Evolutionary conservation across 2,888 invertebrate genomes (phyloP), one percentile per base, ranked within the genome.

Genomic region (Acrocera orbiculus): DNA sequence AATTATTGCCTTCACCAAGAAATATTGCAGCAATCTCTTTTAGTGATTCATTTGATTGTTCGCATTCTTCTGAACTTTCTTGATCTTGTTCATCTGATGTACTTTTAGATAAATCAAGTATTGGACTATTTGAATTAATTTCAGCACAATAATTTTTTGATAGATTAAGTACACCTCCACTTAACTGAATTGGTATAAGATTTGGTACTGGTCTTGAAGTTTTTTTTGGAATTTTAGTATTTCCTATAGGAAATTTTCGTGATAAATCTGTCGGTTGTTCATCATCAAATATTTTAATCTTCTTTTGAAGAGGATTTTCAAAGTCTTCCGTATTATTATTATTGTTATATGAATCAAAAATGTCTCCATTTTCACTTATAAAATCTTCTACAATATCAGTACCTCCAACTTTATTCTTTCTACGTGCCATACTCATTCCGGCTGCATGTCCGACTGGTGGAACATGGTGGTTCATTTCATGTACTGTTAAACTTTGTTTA

Each of bases 401-500:
- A 54, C 78, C 79, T 40, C 79, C 79, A 49, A 79, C 78, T 53
- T 78, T 76, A 58, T 78, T 76, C 47, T 76, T 70, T 32, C 79
- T 69, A 16, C 72, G 63, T 2, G 66, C 64, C 44, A 65, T 62
- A 39, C 63, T 64, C 46, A 67, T 59, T 35, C 66, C 67, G 9
- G 54, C 56, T 2, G 56, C 57, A 53, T 76, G 76, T 27, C 80
- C 80, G 44, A 76, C 76, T 10, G 80, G 75, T 40, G 81, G 80
- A 48, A 78, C 75, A 62, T 85, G 85, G 56, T 85, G 85, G 64
- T 87, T 85, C 70, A 85, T 80, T 60, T 87, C 83, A 59, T 87
- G 87, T 40, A 86, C 85, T 11, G 87, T 87, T 52, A 89, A 63
- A 54, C 85, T 86, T 56, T 89, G 87, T 55, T 86, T 82, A 55